Percentiles rank a stretch among this genome's conserved stretches.
Conservation (phyloP, 2,888 invertebrate genomes). For the Fabriciana adippe region DNA sequence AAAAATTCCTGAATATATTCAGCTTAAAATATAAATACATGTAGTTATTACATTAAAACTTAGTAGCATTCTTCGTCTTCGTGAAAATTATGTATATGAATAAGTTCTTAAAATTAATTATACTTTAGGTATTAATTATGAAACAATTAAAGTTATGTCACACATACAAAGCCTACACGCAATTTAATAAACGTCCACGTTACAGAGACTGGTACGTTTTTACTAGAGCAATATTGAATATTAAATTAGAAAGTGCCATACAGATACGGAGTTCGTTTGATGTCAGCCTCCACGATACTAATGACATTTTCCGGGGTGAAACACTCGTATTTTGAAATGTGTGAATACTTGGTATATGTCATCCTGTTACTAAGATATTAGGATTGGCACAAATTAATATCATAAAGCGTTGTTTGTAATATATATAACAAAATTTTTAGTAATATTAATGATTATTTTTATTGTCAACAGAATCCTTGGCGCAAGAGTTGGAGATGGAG, state of each 20-base stretch:
- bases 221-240: constrained; percentile 69
- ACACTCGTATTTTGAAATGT: constrained; percentile 51
- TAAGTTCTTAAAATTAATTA: background rate
- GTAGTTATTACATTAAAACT: too few relatives aligned
- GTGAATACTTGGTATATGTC: background rate
- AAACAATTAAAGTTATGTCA: constrained; percentile 12
- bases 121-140: constrained; percentile 1
- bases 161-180: constrained; percentile 34
- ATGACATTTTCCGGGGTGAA: constrained; percentile 72
- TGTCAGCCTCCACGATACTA: constrained; percentile 67
- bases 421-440: background rate
- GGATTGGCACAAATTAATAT: too few relatives aligned
- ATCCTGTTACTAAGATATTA: background rate
- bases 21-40: too few relatives aligned
- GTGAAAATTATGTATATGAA: too few relatives aligned
- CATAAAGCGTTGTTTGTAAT: too few relatives aligned
- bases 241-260: constrained; percentile 74
- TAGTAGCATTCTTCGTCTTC: too few relatives aligned
- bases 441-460: constrained; percentile 28
- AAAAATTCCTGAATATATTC: too few relatives aligned
- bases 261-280: constrained; percentile 76
- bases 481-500: constrained; percentile 93
- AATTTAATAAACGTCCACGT: constrained; percentile 67
- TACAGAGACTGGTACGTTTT: constrained; percentile 68
- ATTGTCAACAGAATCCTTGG: constrained; percentile 89